These are phyloP conservation scores for Bruchidius siliquastri DNA, from an alignment of 2,888 invertebrate species.

Conservation along the genomic window DNA sequence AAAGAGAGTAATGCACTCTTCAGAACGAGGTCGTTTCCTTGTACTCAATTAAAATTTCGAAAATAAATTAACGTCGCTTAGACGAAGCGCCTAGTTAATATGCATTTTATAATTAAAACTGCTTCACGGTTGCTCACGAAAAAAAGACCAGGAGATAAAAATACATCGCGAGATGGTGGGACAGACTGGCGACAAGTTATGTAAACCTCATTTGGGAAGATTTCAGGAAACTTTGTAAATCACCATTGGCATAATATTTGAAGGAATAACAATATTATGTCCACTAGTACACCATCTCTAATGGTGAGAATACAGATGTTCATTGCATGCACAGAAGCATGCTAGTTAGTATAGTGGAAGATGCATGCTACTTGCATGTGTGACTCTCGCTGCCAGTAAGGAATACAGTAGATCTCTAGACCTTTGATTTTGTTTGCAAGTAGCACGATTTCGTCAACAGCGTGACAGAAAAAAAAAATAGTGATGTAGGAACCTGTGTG, in stretches of 20 bases:
- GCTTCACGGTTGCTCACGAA: not conserved
- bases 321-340: too few relatives aligned
- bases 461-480: too few relatives aligned
- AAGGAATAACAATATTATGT: too few relatives aligned
- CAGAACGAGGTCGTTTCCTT: not conserved
- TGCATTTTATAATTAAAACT: not conserved
- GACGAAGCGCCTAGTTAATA: not conserved
- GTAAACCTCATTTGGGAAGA: not conserved
- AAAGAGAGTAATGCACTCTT: not conserved
- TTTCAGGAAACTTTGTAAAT: not conserved
- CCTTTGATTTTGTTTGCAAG: too few relatives aligned
- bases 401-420: too few relatives aligned
- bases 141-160: not conserved
- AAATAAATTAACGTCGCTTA: not conserved
- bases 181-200: not conserved
- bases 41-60: not conserved
- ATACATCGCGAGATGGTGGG: not conserved
- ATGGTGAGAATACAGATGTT: too few relatives aligned
- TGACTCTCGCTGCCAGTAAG: too few relatives aligned
- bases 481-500: too few relatives aligned
- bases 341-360: too few relatives aligned
- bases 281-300: too few relatives aligned
- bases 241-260: not conserved
- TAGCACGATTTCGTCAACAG: too few relatives aligned
- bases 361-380: too few relatives aligned